phyloP scores from a whole-genome alignment of 2,888 invertebrate genomes.

The Anoncus sp. region DNA sequence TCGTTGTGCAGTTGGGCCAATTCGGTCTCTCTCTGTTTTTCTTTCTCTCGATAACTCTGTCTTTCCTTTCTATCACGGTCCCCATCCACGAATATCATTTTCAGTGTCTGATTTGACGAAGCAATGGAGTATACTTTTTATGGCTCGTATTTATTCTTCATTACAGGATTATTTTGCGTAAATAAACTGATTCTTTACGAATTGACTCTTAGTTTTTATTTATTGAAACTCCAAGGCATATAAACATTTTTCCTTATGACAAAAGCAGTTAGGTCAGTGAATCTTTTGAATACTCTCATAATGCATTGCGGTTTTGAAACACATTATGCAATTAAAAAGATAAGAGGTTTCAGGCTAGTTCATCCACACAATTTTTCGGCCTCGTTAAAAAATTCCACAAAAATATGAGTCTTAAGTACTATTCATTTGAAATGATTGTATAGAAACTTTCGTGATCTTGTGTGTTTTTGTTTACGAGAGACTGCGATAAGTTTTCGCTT shows the following conservation, averaged over 20 bases:
- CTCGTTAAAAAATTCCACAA: no score
- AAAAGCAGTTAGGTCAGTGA: background rate
- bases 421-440: no score
- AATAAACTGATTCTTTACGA: background rate
- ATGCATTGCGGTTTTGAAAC: no score
- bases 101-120: constrained; percentile 31
- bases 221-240: background rate
- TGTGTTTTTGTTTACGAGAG: no score
- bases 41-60: background rate
- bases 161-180: background rate
- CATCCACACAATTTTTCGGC: no score
- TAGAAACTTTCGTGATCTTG: no score
- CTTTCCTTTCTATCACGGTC: background rate
- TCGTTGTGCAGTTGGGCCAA: constrained; percentile 37
- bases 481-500: no score
- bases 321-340: no score
- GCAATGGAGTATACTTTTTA: background rate
- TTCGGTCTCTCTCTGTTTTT: constrained; percentile 18
- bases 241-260: background rate
- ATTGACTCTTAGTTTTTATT: background rate
- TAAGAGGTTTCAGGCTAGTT: no score
- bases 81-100: constrained; percentile 19
- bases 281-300: no score
- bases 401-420: no score
- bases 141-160: constrained; percentile 6